phyloP scores from a whole-genome alignment of 2,888 invertebrate species.

The Agrotis ipsilon region DNA sequence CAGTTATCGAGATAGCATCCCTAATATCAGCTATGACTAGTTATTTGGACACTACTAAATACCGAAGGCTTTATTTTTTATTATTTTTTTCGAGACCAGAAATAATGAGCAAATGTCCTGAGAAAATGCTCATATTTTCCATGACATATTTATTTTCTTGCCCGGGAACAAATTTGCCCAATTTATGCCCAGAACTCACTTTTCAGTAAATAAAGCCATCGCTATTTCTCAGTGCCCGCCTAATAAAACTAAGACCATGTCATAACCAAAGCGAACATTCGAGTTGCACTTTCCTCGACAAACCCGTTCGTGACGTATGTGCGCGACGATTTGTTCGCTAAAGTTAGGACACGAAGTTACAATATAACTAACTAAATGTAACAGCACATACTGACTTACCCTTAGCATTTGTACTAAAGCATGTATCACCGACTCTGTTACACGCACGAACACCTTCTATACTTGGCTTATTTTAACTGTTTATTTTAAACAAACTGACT shows the following conservation, averaged over 20 bases:
- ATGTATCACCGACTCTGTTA: conserved; percentile 63
- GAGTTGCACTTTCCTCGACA: too few species aligned
- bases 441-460: conserved; percentile 49
- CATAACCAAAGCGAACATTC: background rate
- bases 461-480: conserved; percentile 24
- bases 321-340: background rate
- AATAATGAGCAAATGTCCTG: too few species aligned
- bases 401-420: conserved; percentile 79
- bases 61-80: conserved; percentile 1
- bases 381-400: conserved; percentile 64
- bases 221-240: conserved; percentile 6
- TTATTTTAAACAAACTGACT: background rate
- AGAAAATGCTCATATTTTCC: background rate
- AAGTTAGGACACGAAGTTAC: conserved; percentile 17
- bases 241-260: conserved; percentile 58
- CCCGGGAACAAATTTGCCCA: background rate
- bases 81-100: too few species aligned
- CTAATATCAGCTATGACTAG: conserved; percentile 64
- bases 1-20: conserved; percentile 51
- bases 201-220: conserved; percentile 4
- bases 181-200: background rate
- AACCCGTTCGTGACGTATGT: too few species aligned
- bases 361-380: conserved; percentile 59
- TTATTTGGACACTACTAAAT: conserved; percentile 25
- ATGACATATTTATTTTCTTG: background rate